Evolutionary conservation across 2,888 invertebrate species (phyloP).

Genomic region (Lithophane ornitopus): DNA sequence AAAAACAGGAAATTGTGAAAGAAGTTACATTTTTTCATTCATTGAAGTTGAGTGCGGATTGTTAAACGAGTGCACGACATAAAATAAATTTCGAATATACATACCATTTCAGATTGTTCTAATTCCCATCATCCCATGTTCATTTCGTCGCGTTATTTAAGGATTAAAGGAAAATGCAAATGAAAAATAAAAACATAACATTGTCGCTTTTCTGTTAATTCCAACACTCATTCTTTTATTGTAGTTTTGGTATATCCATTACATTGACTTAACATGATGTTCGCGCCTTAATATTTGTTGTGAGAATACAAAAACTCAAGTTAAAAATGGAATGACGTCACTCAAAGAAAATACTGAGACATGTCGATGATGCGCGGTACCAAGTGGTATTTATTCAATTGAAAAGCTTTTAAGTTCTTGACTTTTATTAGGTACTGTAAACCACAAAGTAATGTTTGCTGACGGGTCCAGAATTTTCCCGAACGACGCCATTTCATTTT

Average conservation of each 20-base stretch:
- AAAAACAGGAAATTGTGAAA: not conserved
- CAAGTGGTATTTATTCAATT: conserved; percentile 49
- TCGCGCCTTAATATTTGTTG: conserved; percentile 89
- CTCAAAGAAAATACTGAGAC: conserved; percentile 64
- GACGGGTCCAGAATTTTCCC: conserved; percentile 58
- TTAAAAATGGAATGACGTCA: conserved; percentile 77
- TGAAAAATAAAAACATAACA: conserved; percentile 79
- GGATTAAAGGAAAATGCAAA: conserved; percentile 79
- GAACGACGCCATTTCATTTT: conserved; percentile 80
- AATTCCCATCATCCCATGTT: conserved; percentile 71
- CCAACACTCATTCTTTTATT: conserved; percentile 91
- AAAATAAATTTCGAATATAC: conserved; percentile 85
- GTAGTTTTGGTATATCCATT: conserved; percentile 87
- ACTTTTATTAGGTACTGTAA: conserved; percentile 38
- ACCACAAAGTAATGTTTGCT: conserved; percentile 23
- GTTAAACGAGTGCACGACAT: conserved; percentile 84
- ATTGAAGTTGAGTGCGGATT: conserved; percentile 84
- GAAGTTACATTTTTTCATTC: conserved; percentile 76
- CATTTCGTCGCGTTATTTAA: conserved; percentile 71
- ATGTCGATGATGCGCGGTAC: conserved; percentile 19
- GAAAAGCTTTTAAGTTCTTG: conserved; percentile 62
- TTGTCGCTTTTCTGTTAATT: conserved; percentile 90
- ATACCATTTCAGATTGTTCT: conserved; percentile 83
- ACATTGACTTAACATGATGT: conserved; percentile 81
- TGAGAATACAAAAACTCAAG: conserved; percentile 85